Conservation (phyloP, 2,888 invertebrate species). For the Oasisia sp. region DNA sequence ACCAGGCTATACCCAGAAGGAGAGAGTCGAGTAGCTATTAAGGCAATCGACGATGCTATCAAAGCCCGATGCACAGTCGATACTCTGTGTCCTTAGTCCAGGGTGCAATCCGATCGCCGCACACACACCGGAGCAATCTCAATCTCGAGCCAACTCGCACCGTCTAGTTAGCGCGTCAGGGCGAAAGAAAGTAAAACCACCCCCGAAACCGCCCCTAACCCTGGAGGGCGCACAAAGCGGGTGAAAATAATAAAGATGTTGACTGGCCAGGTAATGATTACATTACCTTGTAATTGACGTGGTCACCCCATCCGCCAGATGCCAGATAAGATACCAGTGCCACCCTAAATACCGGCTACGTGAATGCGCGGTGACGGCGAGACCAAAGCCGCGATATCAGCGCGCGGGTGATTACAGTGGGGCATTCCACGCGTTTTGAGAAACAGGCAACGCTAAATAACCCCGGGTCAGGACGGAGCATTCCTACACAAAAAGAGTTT, state of each 20-base stretch:
- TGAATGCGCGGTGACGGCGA: not conserved
- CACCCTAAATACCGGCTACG: not conserved
- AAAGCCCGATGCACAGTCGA: not conserved
- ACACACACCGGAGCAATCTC: not conserved
- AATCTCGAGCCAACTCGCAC: not conserved
- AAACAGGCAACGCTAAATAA: not conserved
- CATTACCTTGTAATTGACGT: not conserved
- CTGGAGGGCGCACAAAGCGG: not conserved
- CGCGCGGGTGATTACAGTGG: not conserved
- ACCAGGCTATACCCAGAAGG: not conserved
- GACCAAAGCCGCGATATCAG: not conserved
- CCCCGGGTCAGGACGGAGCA: not conserved
- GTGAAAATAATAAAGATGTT: constrained; percentile 17
- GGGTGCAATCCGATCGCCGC: not conserved
- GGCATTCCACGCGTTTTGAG: not conserved
- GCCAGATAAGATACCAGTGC: not conserved
- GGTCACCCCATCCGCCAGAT: not conserved
- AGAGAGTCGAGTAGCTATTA: not conserved
- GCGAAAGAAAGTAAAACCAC: not conserved
- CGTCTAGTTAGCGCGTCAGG: not conserved
- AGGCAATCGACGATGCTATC: not conserved
- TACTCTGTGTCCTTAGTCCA: not conserved
- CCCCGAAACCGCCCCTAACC: not conserved
- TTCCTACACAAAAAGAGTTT: not conserved
- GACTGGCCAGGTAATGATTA: constrained; percentile 17